A percentile compares a stretch with the other conserved stretches of the same genome.
Evolutionary conservation across 2,888 invertebrate genomes (phyloP).

Genomic region (Chymomyza caudatula): DNA sequence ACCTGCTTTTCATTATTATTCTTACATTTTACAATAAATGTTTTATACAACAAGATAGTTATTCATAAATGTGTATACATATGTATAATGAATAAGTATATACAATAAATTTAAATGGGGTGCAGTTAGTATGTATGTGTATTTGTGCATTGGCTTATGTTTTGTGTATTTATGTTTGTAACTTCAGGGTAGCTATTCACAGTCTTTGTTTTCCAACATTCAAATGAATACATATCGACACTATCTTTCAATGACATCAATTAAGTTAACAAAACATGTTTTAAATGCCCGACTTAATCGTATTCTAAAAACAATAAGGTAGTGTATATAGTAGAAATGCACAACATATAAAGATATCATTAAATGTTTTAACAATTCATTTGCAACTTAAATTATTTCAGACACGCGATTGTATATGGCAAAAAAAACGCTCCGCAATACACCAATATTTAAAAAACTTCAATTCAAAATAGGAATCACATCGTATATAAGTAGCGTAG

Average conservation of each 20-base stretch:
- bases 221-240: background rate
- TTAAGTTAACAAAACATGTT: conserved; percentile 3
- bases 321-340: conserved; percentile 13
- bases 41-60: background rate
- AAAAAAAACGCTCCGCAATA: background rate
- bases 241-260: conserved; percentile 20
- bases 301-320: background rate
- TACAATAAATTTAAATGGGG: background rate
- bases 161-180: conserved; percentile 29
- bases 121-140: background rate
- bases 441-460: background rate
- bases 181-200: conserved; percentile 63
- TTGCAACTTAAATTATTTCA: background rate
- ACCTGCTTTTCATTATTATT: background rate
- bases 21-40: background rate
- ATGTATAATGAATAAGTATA: conserved; percentile 15
- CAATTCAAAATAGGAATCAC: conserved; percentile 21
- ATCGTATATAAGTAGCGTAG: conserved; percentile 9
- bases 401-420: background rate
- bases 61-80: conserved; percentile 16
- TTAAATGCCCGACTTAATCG: no score
- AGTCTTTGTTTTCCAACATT: conserved; percentile 41
- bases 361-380: conserved; percentile 21
- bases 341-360: conserved; percentile 5
- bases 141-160: background rate